phyloP scores from a whole-genome alignment of 2,888 invertebrate genomes.

The Epinotia nisella region DNA sequence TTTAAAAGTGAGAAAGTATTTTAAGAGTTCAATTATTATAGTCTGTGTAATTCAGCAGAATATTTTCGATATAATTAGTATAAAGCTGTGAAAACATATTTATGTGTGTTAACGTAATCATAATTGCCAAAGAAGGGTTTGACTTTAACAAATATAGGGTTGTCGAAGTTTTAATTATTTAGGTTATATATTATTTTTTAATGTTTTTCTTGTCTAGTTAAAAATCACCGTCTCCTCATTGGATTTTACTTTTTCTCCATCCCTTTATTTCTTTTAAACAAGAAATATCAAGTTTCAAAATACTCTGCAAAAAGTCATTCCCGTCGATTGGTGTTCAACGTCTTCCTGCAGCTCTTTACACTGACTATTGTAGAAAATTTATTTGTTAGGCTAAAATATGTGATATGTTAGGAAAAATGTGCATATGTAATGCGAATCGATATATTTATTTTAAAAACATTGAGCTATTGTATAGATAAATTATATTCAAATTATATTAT shows the following conservation, averaged over 20 bases:
- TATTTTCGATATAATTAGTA: slow-evolving; percentile 81
- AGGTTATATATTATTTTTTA: background rate
- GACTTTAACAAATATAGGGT: slow-evolving; percentile 37
- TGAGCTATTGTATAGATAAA: slow-evolving; percentile 70
- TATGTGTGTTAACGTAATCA: slow-evolving; percentile 67
- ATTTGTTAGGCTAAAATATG: slow-evolving; percentile 81
- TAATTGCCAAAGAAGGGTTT: slow-evolving; percentile 66
- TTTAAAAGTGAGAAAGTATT: slow-evolving; percentile 68
- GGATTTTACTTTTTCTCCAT: too few species aligned
- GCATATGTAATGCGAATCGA: slow-evolving; percentile 63
- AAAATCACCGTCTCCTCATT: too few species aligned
- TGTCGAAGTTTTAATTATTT: background rate
- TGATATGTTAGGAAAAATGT: slow-evolving; percentile 78
- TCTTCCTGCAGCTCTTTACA: slow-evolving; percentile 85
- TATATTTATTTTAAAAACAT: slow-evolving; percentile 64
- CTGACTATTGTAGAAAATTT: slow-evolving; percentile 82
- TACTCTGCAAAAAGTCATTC: slow-evolving; percentile 45
- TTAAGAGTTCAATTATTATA: slow-evolving; percentile 70
- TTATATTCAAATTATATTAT: slow-evolving; percentile 58
- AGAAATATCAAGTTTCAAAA: background rate
- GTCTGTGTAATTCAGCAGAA: slow-evolving; percentile 75
- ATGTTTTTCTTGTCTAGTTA: background rate
- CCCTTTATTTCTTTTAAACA: background rate
- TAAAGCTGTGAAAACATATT: slow-evolving; percentile 75
- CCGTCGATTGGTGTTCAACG: slow-evolving; percentile 72